phyloP scores from a whole-genome alignment of 2,888 invertebrate species.

The Caenorhabditis drosophilae region DNA sequence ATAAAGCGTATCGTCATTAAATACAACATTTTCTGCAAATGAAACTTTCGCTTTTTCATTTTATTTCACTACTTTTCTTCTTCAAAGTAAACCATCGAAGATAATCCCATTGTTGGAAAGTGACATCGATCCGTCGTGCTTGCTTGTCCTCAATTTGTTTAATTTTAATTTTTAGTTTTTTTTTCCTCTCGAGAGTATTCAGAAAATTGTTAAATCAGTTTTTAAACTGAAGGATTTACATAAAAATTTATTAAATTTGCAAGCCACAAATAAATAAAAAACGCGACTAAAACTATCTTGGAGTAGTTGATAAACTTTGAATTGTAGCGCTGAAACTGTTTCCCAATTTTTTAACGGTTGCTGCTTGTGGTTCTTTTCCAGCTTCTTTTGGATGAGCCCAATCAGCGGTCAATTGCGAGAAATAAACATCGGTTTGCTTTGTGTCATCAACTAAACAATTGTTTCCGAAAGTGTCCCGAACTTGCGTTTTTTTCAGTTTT shows the following conservation, averaged over 20 bases:
- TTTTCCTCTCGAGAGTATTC: no score
- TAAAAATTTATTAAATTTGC: no score
- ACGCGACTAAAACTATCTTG: no score
- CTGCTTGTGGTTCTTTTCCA: no score
- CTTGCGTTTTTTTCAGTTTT: background rate
- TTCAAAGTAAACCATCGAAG: conserved; percentile 22
- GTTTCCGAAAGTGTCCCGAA: conserved; percentile 27
- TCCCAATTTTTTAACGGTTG: no score
- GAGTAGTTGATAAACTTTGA: no score
- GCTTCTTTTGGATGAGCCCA: conserved; percentile 19
- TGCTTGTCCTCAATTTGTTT: background rate
- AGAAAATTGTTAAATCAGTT: no score
- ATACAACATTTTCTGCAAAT: conserved; percentile 39
- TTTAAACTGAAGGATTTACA: no score
- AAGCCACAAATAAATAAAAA: no score
- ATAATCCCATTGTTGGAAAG: conserved; percentile 32
- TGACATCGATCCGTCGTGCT: conserved; percentile 14
- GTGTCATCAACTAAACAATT: conserved; percentile 20
- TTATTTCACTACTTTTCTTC: conserved; percentile 8
- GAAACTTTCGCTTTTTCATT: conserved; percentile 35
- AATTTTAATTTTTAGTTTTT: background rate
- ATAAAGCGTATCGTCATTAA: conserved; percentile 40
- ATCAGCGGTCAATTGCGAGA: conserved; percentile 31
- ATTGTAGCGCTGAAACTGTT: no score
- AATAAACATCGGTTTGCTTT: conserved; percentile 34